These are phyloP conservation scores for Trichopria drosophilae DNA, from an alignment of 2,888 invertebrate species.

Conservation along the genomic window DNA sequence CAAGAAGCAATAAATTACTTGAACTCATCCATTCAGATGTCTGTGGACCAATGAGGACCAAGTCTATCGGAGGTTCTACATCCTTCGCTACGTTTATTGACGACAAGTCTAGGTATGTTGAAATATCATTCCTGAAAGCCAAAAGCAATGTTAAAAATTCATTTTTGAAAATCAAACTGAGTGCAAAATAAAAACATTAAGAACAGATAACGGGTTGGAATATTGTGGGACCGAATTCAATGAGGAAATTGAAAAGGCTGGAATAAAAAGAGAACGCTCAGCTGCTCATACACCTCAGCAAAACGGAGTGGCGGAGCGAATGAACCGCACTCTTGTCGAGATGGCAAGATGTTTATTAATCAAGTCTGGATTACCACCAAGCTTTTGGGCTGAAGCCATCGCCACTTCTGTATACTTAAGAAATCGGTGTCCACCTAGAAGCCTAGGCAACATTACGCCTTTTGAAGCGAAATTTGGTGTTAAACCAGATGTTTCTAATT, in stretches of 20 bases:
- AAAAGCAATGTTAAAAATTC: constrained; percentile 17
- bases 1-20: constrained; percentile 5
- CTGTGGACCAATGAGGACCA: constrained; percentile 20
- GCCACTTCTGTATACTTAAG: constrained; percentile 9
- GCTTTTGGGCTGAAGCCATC: constrained; percentile 15
- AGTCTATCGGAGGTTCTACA: constrained; percentile 3
- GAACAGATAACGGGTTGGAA: constrained; percentile 27
- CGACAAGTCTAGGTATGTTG: constrained; percentile 16
- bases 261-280: constrained; percentile 15
- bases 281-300: constrained; percentile 20
- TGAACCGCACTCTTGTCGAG: constrained; percentile 13
- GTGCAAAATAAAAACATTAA: constrained; percentile 19
- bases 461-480: constrained; percentile 1
- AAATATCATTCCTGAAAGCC: constrained; percentile 22
- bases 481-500: not conserved
- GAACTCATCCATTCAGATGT: constrained; percentile 30
- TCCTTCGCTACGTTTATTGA: constrained; percentile 17
- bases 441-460: constrained; percentile 3
- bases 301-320: constrained; percentile 10
- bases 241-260: constrained; percentile 1
- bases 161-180: constrained; percentile 23
- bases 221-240: constrained; percentile 11
- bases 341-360: constrained; percentile 15
- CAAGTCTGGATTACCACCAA: constrained; percentile 1
- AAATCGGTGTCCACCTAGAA: constrained; percentile 12